Evolutionary conservation across 2,888 invertebrate genomes (phyloP).

Genomic region (Pterobdella sp.): DNA sequence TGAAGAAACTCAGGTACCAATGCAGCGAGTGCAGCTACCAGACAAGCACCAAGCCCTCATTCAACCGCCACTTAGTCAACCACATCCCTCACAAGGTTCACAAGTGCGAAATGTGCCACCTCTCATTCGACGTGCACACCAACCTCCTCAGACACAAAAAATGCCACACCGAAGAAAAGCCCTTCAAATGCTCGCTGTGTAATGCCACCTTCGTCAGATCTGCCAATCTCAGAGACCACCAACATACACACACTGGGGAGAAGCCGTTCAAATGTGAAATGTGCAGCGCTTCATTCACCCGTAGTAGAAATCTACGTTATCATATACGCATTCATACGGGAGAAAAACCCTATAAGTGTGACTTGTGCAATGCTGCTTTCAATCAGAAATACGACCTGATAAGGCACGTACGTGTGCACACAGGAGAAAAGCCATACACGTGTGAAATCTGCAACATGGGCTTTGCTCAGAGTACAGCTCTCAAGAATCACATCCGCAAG

Average conservation of each 20-base stretch:
- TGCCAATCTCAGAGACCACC: slow-evolving; percentile 1
- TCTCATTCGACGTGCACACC: slow-evolving; percentile 19
- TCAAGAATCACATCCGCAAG: slow-evolving; percentile 9
- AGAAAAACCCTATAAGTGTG: slow-evolving; percentile 31
- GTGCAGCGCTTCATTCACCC: slow-evolving; percentile 26
- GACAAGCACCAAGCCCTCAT: slow-evolving; percentile 7
- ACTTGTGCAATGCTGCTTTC: slow-evolving; percentile 26
- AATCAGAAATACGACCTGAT: slow-evolving; percentile 23
- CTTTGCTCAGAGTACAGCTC: background rate
- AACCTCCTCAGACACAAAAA: slow-evolving; percentile 19
- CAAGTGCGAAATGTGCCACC: slow-evolving; percentile 22
- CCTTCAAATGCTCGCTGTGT: slow-evolving; percentile 3
- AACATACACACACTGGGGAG: slow-evolving; percentile 24
- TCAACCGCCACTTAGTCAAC: background rate
- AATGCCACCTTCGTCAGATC: slow-evolving; percentile 10
- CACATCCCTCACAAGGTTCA: slow-evolving; percentile 13
- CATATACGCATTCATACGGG: slow-evolving; percentile 30
- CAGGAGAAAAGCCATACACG: slow-evolving; percentile 26
- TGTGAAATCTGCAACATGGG: slow-evolving; percentile 2
- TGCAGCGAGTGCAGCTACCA: background rate
- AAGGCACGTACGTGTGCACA: slow-evolving; percentile 24
- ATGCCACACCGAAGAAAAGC: background rate
- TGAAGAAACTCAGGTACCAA: background rate
- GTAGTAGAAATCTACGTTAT: slow-evolving; percentile 10
- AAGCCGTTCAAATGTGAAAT: slow-evolving; percentile 27